Evolutionary conservation across 2,797 vertebrate genomes (phyloP).

Genomic region (Geotrypetes seraphini): DNA sequence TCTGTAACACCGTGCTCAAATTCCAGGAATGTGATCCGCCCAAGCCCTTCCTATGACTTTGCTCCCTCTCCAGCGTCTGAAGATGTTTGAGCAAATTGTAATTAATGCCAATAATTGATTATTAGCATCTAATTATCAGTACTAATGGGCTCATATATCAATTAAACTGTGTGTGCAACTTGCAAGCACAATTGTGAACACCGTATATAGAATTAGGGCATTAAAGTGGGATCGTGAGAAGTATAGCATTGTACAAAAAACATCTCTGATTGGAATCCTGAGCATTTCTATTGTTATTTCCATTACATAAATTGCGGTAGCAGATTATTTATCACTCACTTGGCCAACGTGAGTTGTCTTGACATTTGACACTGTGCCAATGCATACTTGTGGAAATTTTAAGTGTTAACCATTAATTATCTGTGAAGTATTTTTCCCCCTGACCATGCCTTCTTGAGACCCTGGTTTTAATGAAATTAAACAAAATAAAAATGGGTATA

Average conservation of each 20-base stretch:
- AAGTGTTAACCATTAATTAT: conserved; percentile 74
- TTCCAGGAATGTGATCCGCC: too few relatives aligned
- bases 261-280: neutral
- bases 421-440: conserved; percentile 62
- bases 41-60: too few relatives aligned
- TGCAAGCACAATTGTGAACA: too few relatives aligned
- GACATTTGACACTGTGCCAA: conserved; percentile 68
- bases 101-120: too few relatives aligned
- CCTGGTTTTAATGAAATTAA: conserved; percentile 90
- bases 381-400: conserved; percentile 36
- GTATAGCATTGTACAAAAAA: neutral
- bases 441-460: conserved; percentile 68
- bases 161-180: too few relatives aligned
- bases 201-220: too few relatives aligned
- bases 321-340: conserved; percentile 12
- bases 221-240: neutral
- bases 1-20: too few relatives aligned
- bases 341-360: conserved; percentile 22
- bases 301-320: conserved; percentile 17
- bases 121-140: too few relatives aligned
- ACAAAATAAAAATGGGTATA: conserved; percentile 65
- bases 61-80: too few relatives aligned
- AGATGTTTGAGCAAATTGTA: too few relatives aligned
- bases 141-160: too few relatives aligned
- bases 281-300: conserved; percentile 14